Percentiles rank a stretch among this genome's conserved stretches.
Evolutionary conservation across 2,113 vertebrate genomes (phyloP).

Genomic region (Barbus barbus): DNA sequence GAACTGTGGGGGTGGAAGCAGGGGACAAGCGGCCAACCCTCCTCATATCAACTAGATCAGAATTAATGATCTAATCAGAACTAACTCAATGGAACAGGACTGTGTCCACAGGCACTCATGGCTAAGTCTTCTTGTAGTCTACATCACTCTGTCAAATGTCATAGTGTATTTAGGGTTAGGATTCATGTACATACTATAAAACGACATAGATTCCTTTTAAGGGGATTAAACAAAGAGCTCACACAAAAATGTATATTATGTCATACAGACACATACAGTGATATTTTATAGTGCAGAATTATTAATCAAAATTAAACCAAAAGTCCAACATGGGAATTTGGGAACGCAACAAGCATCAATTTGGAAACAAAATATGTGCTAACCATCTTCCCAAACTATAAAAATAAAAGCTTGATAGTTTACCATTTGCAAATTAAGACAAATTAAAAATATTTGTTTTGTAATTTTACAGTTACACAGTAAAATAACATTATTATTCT

Average conservation of each 20-base stretch:
- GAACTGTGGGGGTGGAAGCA: neutral
- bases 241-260: neutral
- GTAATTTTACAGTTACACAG: neutral
- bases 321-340: neutral
- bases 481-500: neutral
- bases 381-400: neutral
- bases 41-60: constrained; percentile 23
- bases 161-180: neutral
- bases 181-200: neutral
- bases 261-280: neutral
- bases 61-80: constrained; percentile 25
- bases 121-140: neutral
- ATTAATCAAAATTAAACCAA: neutral
- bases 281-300: neutral
- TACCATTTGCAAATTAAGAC: neutral
- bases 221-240: neutral
- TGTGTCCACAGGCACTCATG: neutral
- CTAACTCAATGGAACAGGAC: neutral
- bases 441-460: neutral
- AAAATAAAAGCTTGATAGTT: neutral
- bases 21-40: neutral
- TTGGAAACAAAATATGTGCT: neutral
- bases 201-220: neutral
- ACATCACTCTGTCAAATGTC: constrained; percentile 5
- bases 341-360: neutral